Base-by-base conservation (phyloP, 2,113 vertebrate genomes). In the Smithornis capensis region DNA sequence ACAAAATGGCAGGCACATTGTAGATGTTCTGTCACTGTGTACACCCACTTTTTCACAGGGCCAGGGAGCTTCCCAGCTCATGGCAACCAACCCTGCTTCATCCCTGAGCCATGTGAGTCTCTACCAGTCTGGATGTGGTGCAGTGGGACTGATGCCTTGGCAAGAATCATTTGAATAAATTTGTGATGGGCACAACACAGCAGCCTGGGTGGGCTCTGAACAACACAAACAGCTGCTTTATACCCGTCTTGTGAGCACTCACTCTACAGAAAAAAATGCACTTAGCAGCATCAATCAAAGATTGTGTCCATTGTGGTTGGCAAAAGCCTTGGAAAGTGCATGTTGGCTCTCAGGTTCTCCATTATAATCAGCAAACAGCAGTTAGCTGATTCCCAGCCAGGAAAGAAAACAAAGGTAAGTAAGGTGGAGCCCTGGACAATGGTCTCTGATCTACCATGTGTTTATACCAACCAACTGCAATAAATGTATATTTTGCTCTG, bases 31-130 rank as follows among this genome's bases (percentile, higher is more conserved):
- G 17, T 31, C 31, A 14, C 40, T 3, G 1, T 12, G 0, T 33
- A 52, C 4, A 1, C 11, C 56, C 4, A 0, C 70, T 42, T 42
- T 25, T 56, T 2, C 2, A 0, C 28, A 40, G 35, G 31, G 21
- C 4, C 45, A 52, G 42, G 35, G 14, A 42, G 37, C n/a, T 42
- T 33, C 65, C 19, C 1, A 3, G 17, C 33, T 62, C 5, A 3
- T 1, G 19, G 42, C 47, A 28, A 21, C 47, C 22, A 63, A 8
- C 65, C 16, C 42, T 28, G 29, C 37, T n/a, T 37, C 29, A 7
- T 9, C 19, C 37, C n/a, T 7, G 12, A 37, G 38, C 50, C 47
- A 4, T 9, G 29, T 3, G 4, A 63, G 29, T 28, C 69, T 76
- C 59, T 50, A 17, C 29, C 15, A 12, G 3, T 8, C 21, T 33